phyloP scores from a whole-genome alignment of 2,113 vertebrate species.

The Sturnus vulgaris region DNA sequence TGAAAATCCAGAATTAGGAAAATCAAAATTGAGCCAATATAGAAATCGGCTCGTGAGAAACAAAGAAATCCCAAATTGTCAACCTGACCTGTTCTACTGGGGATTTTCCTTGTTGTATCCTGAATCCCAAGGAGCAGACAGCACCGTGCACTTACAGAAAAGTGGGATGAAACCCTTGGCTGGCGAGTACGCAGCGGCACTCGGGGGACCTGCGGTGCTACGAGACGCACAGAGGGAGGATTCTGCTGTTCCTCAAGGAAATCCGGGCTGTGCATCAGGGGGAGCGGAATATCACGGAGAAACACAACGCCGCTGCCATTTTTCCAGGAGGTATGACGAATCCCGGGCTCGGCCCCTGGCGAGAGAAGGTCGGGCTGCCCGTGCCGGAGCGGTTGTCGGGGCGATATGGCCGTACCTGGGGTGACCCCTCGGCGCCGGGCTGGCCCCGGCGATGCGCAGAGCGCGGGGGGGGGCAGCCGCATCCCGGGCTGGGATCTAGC shows the following conservation, averaged over 20 bases:
- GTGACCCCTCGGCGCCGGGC: background rate
- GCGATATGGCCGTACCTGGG: background rate
- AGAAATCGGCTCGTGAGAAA: background rate
- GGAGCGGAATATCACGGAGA: background rate
- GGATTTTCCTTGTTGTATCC: background rate
- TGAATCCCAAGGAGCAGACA: background rate
- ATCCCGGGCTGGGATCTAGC: background rate
- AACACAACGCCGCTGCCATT: background rate
- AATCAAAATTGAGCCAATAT: background rate
- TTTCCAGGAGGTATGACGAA: background rate
- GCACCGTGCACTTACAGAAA: background rate
- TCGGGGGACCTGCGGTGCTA: rapidly evolving
- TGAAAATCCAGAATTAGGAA: background rate
- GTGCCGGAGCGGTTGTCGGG: background rate
- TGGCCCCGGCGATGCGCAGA: background rate
- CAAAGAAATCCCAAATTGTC: background rate
- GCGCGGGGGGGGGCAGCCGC: background rate
- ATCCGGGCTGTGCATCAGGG: too few species aligned
- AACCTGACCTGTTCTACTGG: background rate
- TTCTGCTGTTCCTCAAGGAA: background rate
- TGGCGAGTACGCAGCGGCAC: background rate
- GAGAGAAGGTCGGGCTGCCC: background rate
- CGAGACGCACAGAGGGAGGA: background rate
- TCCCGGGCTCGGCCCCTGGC: background rate
- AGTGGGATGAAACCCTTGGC: background rate